A percentile compares a stretch with the other conserved stretches of the same genome.
phyloP scores from a whole-genome alignment of 2,888 invertebrate genomes.

The Acleris laterana region DNA sequence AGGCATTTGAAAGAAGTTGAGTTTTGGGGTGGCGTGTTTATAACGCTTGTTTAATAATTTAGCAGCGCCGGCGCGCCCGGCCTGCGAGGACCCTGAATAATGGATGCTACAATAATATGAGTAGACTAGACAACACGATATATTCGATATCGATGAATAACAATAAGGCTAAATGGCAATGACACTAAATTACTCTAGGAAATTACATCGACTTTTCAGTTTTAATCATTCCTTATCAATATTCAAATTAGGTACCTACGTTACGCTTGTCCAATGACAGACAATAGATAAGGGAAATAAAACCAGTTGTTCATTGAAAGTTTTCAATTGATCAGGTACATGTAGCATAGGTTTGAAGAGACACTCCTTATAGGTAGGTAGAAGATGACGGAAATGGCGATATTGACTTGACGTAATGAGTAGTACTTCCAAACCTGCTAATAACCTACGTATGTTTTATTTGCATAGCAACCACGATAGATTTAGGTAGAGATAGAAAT shows the following conservation, averaged over 20 bases:
- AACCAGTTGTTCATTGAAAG: no score
- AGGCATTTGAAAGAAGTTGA: constrained; percentile 62
- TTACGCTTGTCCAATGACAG: no score
- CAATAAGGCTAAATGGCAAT: constrained; percentile 15
- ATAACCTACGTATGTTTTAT: constrained; percentile 52
- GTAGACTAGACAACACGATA: constrained; percentile 58
- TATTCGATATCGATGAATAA: constrained; percentile 55
- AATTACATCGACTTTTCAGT: background rate
- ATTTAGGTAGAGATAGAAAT: constrained; percentile 52
- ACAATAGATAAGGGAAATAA: no score
- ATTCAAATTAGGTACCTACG: no score
- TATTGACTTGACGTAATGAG: no score
- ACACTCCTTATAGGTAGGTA: no score
- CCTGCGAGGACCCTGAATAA: constrained; percentile 71
- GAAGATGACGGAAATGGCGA: no score
- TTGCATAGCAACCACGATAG: constrained; percentile 65
- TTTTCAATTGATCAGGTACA: no score
- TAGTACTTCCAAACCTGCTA: no score
- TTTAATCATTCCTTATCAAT: no score
- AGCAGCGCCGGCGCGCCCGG: constrained; percentile 68
- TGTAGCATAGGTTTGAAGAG: no score
- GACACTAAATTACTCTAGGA: constrained; percentile 18
- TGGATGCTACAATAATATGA: constrained; percentile 80
- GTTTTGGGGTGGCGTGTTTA: constrained; percentile 71
- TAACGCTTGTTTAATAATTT: constrained; percentile 82